Conservation (phyloP, 2,797 vertebrate genomes). For the Limnodromus scolopaceus region DNA sequence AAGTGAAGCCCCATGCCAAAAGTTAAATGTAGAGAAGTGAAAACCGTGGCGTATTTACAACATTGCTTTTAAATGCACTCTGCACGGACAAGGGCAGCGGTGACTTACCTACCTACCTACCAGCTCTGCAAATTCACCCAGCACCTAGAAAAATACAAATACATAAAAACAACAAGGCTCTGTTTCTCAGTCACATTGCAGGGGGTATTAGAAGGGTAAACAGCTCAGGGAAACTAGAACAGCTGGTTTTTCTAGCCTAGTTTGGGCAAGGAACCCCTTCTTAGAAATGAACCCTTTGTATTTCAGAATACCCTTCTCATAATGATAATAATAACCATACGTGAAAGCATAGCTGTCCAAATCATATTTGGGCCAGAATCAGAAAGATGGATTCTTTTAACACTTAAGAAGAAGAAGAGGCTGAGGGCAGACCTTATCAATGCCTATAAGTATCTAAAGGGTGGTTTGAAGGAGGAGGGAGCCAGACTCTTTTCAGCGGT, state of each 20-base stretch:
- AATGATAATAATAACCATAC: background rate
- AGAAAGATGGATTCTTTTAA: background rate
- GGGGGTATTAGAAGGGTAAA: background rate
- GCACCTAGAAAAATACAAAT: background rate
- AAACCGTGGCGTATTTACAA: rapidly evolving
- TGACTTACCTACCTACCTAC: background rate
- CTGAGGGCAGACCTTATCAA: too few relatives aligned
- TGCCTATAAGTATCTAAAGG: too few relatives aligned
- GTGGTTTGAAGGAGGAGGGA: too few relatives aligned
- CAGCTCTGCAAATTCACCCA: background rate
- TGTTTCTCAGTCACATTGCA: background rate
- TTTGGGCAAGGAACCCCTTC: background rate
- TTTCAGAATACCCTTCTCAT: background rate
- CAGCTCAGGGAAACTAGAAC: background rate
- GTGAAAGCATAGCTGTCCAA: background rate
- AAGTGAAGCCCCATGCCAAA: background rate
- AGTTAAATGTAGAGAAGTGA: background rate
- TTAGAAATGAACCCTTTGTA: background rate
- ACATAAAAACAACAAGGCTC: background rate
- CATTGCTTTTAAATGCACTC: background rate
- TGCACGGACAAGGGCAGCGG: background rate
- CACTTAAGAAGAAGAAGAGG: too few relatives aligned
- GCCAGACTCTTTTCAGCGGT: too few relatives aligned
- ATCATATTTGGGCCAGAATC: background rate
- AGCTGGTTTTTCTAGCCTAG: background rate